Evolutionary conservation across 2,888 invertebrate genomes (phyloP), one percentile per base, ranked within the genome.

Genomic region (Drosophila percnosoma): DNA sequence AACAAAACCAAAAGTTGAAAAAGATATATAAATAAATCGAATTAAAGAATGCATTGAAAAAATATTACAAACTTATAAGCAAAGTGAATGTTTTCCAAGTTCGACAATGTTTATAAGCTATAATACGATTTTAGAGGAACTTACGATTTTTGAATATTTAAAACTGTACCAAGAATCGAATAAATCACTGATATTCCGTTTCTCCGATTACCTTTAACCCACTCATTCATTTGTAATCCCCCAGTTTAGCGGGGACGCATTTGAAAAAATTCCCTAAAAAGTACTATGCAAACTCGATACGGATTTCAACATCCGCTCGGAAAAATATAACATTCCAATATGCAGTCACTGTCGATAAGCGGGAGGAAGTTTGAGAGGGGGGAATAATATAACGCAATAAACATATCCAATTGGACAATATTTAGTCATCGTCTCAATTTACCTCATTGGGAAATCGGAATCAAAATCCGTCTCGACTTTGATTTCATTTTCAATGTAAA

Each of bases 351-450:
- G 3, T 15, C 24, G 15, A 45, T 8, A 4, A 24, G 8, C 8
- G 4, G 7, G 2, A 0, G 13, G 7, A 0, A 7, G 7, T 13
- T 2, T 7, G 45, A 4, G n/a, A 13, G n/a, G 21, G 21, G 15
- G 18, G 2, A 42, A 45, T 45, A 67, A 36, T 49, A 62, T 62
- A 51, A 55, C 42, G 29, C 65, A 62, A 60, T 62, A 42, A 67
- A 34, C 31, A 57, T 58, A 64, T 67, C 49, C 57, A 61, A 67
- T 31, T 49, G 52, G 55, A 62, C 34, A 45, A 57, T 18, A 34
- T 61, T 69, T 70, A 68, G 78, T 60, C 57, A 67, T 52, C 27
- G 33, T 40, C 40, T 79, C 60, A 53, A 18, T 51, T 77, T 80
- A 64, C 75, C 54, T 62, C 67, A 71, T 55, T 67, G 42, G 75